These are phyloP conservation scores for Heliconius congener DNA, from an alignment of 1,140 invertebrate species.

Conservation along the genomic window DNA sequence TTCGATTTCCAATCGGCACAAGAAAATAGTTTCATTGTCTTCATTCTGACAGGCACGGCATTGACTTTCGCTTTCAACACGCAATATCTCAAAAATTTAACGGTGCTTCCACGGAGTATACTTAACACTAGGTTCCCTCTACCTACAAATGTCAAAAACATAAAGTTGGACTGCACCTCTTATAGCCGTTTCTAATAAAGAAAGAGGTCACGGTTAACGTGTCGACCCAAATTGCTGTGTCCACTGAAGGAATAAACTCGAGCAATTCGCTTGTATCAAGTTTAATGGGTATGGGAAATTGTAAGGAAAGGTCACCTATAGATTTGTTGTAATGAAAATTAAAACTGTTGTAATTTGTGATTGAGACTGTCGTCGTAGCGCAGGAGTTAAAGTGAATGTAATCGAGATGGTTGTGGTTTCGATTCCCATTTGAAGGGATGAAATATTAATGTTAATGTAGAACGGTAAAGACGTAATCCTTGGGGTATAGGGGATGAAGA, in stretches of 20 bases:
- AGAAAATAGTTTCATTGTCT: neutral
- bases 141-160: neutral
- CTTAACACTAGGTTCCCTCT: neutral
- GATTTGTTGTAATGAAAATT: neutral
- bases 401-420: too few species aligned
- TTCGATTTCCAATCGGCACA: neutral
- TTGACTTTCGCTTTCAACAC: neutral
- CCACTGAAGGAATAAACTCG: conserved; percentile 26
- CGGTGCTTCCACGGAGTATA: neutral
- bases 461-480: too few species aligned
- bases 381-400: too few species aligned
- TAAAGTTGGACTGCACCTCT: neutral
- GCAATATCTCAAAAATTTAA: neutral
- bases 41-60: neutral
- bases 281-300: conserved; percentile 16
- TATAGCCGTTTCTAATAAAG: conserved; percentile 15
- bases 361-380: too few species aligned
- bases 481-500: too few species aligned
- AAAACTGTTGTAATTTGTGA: too few species aligned
- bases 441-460: too few species aligned
- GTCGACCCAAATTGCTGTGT: conserved; percentile 22
- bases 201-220: conserved; percentile 17
- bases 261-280: conserved; percentile 23
- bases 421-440: too few species aligned
- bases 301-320: neutral